Evolutionary conservation across 92 coral and sea anemone genomes (phyloP).

Genomic region (Isaurus tuberculatus): DNA sequence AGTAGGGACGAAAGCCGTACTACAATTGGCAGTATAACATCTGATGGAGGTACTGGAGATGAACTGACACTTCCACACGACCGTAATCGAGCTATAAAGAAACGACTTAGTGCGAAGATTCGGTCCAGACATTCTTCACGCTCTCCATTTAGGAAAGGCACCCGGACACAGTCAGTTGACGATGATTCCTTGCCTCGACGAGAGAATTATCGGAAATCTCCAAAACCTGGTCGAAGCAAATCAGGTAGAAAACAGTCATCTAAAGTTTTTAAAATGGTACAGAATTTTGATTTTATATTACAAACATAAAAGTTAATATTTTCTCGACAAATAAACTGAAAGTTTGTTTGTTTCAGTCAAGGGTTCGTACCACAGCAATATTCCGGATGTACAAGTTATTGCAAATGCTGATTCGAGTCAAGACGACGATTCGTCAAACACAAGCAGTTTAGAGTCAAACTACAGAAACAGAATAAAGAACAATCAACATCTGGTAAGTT

Average conservation of each 20-base stretch:
- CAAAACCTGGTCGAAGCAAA: conserved; percentile 34
- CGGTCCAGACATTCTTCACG: conserved; percentile 36
- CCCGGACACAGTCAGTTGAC: conserved; percentile 20
- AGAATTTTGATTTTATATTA: not conserved
- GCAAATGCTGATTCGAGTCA: conserved; percentile 56
- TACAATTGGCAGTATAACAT: conserved; percentile 66
- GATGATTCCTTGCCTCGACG: conserved; percentile 38
- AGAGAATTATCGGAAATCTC: conserved; percentile 19
- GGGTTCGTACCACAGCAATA: conserved; percentile 3
- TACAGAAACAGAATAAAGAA: conserved; percentile 41
- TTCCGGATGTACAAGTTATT: conserved; percentile 27
- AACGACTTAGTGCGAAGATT: conserved; percentile 29
- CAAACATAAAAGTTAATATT: too few relatives aligned
- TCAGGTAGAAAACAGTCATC: conserved; percentile 17
- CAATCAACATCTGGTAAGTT: conserved; percentile 18
- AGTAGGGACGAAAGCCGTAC: conserved; percentile 30
- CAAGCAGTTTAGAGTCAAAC: conserved; percentile 68
- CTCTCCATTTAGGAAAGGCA: conserved; percentile 28
- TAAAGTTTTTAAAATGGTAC: too few relatives aligned
- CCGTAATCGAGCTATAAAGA: conserved; percentile 48
- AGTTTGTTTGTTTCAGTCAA: conserved; percentile 14
- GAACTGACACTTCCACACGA: conserved; percentile 80
- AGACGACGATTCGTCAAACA: conserved; percentile 81
- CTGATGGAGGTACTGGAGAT: conserved; percentile 92
- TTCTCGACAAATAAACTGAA: not conserved